Percentiles rank a stretch among this genome's conserved stretches.
Conservation (phyloP, 2,797 vertebrate species). For the Myotis daubentonii region DNA sequence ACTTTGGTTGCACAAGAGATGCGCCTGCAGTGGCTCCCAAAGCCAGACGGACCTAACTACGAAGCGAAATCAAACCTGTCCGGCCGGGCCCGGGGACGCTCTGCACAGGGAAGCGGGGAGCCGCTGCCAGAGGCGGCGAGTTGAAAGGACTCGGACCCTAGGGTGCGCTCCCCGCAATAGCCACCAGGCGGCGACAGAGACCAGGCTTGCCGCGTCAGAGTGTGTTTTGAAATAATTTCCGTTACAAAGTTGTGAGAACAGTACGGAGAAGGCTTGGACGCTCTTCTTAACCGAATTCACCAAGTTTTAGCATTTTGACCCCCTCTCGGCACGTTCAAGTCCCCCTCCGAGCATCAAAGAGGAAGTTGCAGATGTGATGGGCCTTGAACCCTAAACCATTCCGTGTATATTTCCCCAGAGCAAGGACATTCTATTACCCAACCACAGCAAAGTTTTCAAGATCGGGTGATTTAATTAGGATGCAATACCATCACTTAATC, state of each 20-base stretch:
- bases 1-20: neutral
- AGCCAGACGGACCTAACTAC: neutral
- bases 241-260: neutral
- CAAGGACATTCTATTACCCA: neutral
- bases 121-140: neutral
- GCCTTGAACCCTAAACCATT: neutral
- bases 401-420: neutral
- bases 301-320: neutral
- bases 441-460: neutral
- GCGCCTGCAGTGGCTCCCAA: neutral
- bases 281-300: neutral
- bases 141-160: neutral
- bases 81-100: neutral
- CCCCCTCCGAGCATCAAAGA: neutral
- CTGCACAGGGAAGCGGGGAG: neutral
- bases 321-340: neutral
- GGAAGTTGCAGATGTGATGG: neutral
- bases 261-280: neutral
- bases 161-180: accelerated
- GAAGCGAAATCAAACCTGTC: neutral
- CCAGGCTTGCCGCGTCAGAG: neutral
- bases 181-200: conserved; percentile 62
- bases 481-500: neutral
- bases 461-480: neutral
- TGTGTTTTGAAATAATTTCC: neutral